Evolutionary conservation across 2,888 invertebrate species (phyloP), one percentile per base, ranked within the genome.

Genomic region (Tenthredo notha): DNA sequence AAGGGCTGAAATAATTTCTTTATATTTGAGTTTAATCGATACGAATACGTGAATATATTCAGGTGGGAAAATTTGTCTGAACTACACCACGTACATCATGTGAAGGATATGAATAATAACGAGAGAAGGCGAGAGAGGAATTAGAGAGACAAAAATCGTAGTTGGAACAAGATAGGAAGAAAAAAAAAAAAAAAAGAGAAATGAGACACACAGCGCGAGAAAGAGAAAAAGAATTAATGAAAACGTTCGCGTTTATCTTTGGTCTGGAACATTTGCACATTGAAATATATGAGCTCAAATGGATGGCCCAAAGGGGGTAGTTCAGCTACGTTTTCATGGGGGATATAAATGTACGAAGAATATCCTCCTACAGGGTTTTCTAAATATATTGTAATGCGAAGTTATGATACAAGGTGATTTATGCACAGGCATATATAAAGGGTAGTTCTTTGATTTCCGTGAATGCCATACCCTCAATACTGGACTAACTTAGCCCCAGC

Each of bases 241-340:
- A 80, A 80, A 80, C 61, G 80, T 80, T 80, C 80, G 80, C 80
- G 80, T 80, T 80, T 80, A 80, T 80, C 80, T 80, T 80, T 58
- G 80, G 80, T 80, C 80, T 40, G 80, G 80, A 80, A 80, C 80
- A 80, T 80, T 80, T 80, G 80, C 80, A 80, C 80, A 80, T 80
- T 80, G 80, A 80, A 80, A 80, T 80, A 80, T 80, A 80, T 80
- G 80, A 61, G 80, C 21, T 61, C 25, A 37, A 80, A 80, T 58
- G 80, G 58, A 80, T 80, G 37, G 80, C 80, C 80, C 80, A 58
- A 61, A 37, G 80, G 61, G 80, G 61, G 80, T 58, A 80, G 80
- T 80, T 80, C 61, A 58, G 61, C 80, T 61, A 40, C 47, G 80
- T 40, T 80, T 80, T 61, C 80, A 80, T 40, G 40, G 21, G 21